A percentile compares a stretch with the other conserved stretches of the same genome.
These are phyloP conservation scores for Andinoacara biseriatus DNA, from an alignment of 2,113 vertebrate species.

Conservation along the genomic window DNA sequence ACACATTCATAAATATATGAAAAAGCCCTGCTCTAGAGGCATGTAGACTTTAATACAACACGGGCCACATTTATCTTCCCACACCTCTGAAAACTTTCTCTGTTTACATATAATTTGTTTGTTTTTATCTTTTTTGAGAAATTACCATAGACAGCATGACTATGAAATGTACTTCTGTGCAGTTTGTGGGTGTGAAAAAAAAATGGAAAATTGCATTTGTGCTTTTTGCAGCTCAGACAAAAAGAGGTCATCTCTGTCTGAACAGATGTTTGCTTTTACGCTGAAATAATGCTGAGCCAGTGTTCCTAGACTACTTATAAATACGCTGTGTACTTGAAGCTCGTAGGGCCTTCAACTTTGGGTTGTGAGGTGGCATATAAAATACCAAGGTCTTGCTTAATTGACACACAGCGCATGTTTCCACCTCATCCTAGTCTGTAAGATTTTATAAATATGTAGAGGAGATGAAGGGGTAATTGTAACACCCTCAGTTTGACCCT, in stretches of 20 bases:
- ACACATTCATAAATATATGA: slow-evolving; percentile 1
- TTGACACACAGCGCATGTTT: slow-evolving; percentile 1
- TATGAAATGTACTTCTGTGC: neutral
- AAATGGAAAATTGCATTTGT: slow-evolving; percentile 16
- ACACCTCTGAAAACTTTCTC: neutral
- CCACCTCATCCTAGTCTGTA: neutral
- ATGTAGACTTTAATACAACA: neutral
- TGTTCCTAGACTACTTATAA: slow-evolving; percentile 24
- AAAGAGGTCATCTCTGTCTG: slow-evolving; percentile 28
- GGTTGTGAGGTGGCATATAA: neutral
- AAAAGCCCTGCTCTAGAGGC: neutral
- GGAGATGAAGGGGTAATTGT: neutral
- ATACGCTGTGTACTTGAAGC: slow-evolving; percentile 7
- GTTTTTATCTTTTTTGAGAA: neutral
- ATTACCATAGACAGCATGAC: neutral
- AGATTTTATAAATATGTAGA: neutral
- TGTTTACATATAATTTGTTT: slow-evolving; percentile 2
- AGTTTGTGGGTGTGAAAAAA: neutral
- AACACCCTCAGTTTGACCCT: neutral
- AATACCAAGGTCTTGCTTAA: slow-evolving; percentile 33
- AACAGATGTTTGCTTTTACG: slow-evolving; percentile 51
- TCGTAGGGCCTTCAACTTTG: neutral
- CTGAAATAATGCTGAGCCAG: slow-evolving; percentile 41
- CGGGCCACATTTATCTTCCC: neutral
- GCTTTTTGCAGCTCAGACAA: slow-evolving; percentile 36